phyloP scores from a whole-genome alignment of 2,888 invertebrate genomes.

The Cordilura impudica region DNA sequence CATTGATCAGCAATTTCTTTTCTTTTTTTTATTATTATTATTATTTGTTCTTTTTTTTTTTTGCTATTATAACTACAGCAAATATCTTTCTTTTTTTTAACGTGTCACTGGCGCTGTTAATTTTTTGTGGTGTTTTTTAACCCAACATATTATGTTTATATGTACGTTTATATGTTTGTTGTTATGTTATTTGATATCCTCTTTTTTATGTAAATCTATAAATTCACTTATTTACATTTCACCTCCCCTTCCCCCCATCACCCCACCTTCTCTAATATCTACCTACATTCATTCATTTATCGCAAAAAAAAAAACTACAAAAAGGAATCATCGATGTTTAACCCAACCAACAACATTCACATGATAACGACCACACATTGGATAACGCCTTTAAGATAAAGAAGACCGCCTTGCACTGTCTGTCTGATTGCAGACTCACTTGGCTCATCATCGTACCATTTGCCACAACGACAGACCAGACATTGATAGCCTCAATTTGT shows the following conservation, averaged over 20 bases:
- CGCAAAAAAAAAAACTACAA: constrained; percentile 7
- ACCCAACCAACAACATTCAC: constrained; percentile 23
- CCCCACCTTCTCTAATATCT: constrained; percentile 1
- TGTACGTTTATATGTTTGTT: constrained; percentile 25
- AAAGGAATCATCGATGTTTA: constrained; percentile 35
- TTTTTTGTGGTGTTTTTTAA: constrained; percentile 6
- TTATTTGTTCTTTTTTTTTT: constrained; percentile 32
- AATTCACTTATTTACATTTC: too few species aligned
- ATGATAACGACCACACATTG: constrained; percentile 52
- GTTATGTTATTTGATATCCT: constrained; percentile 50
- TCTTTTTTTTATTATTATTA: too few species aligned
- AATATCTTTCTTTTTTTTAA: constrained; percentile 35
- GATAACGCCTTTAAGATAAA: constrained; percentile 50
- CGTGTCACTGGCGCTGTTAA: constrained; percentile 11
- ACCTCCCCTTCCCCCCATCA: too few species aligned
- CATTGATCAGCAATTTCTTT: constrained; percentile 3
- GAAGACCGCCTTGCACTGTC: constrained; percentile 24
- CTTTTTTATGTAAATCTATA: constrained; percentile 40
- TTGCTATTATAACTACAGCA: constrained; percentile 57
- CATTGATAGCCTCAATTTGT: constrained; percentile 16
- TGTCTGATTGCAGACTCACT: constrained; percentile 1
- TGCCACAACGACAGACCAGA: constrained; percentile 31
- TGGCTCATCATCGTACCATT: constrained; percentile 21
- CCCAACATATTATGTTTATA: constrained; percentile 5
- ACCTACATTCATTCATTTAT: constrained; percentile 33